These are phyloP conservation scores for Propithecus coquereli DNA, from an alignment of 2,113 vertebrate species.

Conservation along the genomic window DNA sequence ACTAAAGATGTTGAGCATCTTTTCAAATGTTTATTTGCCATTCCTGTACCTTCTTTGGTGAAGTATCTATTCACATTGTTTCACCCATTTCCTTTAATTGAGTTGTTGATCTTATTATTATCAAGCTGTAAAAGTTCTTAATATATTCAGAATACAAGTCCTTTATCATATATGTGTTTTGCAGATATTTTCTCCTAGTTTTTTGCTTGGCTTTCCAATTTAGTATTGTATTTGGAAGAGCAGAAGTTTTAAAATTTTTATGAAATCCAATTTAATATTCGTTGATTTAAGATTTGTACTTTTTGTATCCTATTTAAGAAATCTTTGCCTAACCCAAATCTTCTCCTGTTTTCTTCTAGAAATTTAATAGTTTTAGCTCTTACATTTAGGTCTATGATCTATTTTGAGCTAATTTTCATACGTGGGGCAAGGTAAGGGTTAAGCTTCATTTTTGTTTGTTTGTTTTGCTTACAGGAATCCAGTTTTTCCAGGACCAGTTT, in stretches of 20 bases:
- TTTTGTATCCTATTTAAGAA: neutral
- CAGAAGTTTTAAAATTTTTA: neutral
- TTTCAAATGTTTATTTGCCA: neutral
- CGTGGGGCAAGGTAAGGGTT: neutral
- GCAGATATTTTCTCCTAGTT: neutral
- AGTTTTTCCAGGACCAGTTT: neutral
- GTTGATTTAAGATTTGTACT: neutral
- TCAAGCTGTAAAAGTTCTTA: neutral
- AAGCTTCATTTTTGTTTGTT: neutral
- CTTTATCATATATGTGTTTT: neutral
- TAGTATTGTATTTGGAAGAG: neutral
- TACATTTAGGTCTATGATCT: neutral
- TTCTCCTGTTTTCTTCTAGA: conserved; percentile 9
- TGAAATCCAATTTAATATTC: neutral
- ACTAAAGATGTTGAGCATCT: neutral
- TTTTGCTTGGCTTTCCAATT: neutral
- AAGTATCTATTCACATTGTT: neutral
- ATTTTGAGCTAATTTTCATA: conserved; percentile 2
- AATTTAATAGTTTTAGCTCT: neutral
- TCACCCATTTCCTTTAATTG: neutral
- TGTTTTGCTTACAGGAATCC: neutral
- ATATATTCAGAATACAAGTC: neutral
- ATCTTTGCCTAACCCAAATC: neutral
- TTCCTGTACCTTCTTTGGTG: neutral
- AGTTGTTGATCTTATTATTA: neutral